A percentile compares a stretch with the other conserved stretches of the same genome.
phyloP scores from a whole-genome alignment of 2,888 invertebrate genomes.

The Girardia tigrina region DNA sequence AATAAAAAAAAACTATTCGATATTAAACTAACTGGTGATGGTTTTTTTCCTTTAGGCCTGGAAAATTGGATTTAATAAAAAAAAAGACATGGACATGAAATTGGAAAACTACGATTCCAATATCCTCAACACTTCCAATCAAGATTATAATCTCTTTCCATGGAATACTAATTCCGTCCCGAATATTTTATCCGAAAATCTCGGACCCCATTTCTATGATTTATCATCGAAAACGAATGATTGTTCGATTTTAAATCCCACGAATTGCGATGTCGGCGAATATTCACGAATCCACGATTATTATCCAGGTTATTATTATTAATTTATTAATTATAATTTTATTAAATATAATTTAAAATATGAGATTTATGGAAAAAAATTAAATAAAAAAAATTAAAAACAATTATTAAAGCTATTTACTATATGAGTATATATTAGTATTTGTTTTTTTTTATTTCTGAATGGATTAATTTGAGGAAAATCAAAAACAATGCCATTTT shows the following conservation, averaged over 20 bases:
- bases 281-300: neutral
- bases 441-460: no score
- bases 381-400: no score
- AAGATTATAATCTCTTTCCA: neutral
- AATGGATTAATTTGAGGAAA: no score
- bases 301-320: neutral
- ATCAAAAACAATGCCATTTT: constrained; percentile 2
- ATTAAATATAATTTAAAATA: no score
- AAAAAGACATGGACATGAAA: constrained; percentile 2
- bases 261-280: neutral
- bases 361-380: no score
- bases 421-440: no score
- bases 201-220: neutral
- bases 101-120: constrained; percentile 4
- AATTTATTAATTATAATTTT: neutral
- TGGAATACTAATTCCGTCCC: neutral
- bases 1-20: no score
- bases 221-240: neutral
- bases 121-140: neutral
- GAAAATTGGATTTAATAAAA: no score
- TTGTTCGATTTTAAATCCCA: constrained; percentile 11
- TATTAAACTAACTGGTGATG: no score
- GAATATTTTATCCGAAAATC: neutral
- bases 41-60: neutral
- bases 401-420: no score